Conservation (phyloP, 2,888 invertebrate species). For the Muschampia staudingeri region DNA sequence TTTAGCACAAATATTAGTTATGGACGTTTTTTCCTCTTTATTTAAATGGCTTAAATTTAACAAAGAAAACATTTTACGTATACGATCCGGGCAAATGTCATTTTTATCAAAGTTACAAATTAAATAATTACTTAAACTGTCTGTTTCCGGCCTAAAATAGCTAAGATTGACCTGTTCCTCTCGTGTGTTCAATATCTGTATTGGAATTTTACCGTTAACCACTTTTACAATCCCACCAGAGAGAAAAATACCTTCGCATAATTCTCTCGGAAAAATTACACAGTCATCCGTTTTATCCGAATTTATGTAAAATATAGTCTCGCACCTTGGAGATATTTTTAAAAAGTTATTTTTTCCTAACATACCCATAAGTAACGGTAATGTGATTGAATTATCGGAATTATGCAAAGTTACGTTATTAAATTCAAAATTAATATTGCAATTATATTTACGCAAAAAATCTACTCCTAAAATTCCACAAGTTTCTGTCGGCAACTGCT, state of each 20-base stretch:
- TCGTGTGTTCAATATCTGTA: background rate
- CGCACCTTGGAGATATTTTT: background rate
- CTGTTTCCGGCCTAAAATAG: background rate
- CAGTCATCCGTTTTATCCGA: background rate
- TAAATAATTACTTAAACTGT: background rate
- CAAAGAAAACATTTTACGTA: background rate
- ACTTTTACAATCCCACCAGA: background rate
- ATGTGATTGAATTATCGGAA: background rate
- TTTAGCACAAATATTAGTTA: background rate
- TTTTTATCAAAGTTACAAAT: background rate
- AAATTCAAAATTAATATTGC: slow-evolving; percentile 26
- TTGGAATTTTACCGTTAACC: background rate
- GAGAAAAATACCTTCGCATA: background rate
- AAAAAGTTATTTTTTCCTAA: background rate
- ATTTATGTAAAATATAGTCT: background rate
- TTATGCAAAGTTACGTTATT: slow-evolving; percentile 12
- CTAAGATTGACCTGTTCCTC: background rate
- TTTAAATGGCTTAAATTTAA: background rate
- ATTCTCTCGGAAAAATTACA: background rate
- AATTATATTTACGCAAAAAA: slow-evolving; percentile 26
- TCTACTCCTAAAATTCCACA: slow-evolving; percentile 30
- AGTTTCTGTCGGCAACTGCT: background rate
- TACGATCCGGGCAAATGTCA: background rate
- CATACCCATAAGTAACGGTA: background rate
- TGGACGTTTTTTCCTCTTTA: background rate